phyloP scores from a whole-genome alignment of 2,797 vertebrate genomes.

The Thaleichthys pacificus region DNA sequence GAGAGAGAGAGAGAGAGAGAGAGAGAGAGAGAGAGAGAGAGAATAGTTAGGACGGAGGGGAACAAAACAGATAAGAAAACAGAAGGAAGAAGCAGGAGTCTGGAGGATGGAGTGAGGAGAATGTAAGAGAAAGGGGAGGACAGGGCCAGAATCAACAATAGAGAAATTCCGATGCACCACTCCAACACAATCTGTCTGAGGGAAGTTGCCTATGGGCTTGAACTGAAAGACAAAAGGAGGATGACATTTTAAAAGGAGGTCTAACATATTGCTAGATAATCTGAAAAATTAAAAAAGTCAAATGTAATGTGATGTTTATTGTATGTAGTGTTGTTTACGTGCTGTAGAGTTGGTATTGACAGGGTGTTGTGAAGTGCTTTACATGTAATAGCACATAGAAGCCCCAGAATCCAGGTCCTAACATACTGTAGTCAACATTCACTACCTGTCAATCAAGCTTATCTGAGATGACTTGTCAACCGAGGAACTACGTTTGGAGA shows the following conservation, averaged over 20 bases:
- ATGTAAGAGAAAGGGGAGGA: constrained; percentile 50
- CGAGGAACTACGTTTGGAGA: constrained; percentile 67
- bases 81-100: constrained; percentile 71
- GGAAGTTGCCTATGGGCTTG: constrained; percentile 58
- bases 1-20: no score
- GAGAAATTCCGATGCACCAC: constrained; percentile 44
- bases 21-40: constrained; percentile 28
- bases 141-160: constrained; percentile 70
- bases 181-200: constrained; percentile 37
- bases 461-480: constrained; percentile 77
- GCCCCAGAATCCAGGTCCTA: not conserved
- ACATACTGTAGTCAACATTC: constrained; percentile 65
- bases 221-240: constrained; percentile 59
- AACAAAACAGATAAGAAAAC: constrained; percentile 77
- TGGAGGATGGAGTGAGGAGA: constrained; percentile 58
- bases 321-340: not conserved
- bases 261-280: not conserved
- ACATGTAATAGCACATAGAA: not conserved
- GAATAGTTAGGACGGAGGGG: constrained; percentile 20
- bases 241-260: not conserved
- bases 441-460: constrained; percentile 76
- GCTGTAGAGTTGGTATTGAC: not conserved
- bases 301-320: no score
- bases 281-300: no score
- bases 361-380: not conserved